Base-by-base conservation (phyloP, 2,797 vertebrate genomes). In the Notolabrus celidotus region DNA sequence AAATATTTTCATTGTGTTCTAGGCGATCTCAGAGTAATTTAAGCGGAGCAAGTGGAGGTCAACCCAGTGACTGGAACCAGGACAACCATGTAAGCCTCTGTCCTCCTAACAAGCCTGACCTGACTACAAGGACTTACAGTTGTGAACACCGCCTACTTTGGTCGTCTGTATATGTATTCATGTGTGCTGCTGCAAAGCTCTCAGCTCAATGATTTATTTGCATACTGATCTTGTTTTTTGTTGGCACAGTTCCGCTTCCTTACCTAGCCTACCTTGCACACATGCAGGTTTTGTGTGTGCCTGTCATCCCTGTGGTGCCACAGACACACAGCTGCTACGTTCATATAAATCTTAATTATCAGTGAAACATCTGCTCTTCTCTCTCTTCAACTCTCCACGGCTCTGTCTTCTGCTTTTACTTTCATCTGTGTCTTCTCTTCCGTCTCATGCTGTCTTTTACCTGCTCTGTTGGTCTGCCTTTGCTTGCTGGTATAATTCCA, bases 1-100 rank as follows among this genome's bases (percentile, higher is more conserved):
- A 67, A 74, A 55, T 33, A 10, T 52, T 58, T 55, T 53, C n/a
- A 45, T 67, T 80, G 23, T 73, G 29, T 90, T 89, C 20, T 90
- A 97, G 97, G 76, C 94, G 93, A 83, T 94, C 94, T 1, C 92
- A 94, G 84, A 94, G 92, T 86, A 95, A 95, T 91, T 88, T 95
- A 74, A 96, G 95, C 0, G 94, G 91, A 84, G 94, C 95, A 31
- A 96, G 94, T 0, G 94, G 94, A 82, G 94, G 95, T 75, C 93
- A 96, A 14, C 76, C 92, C 0, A 95, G 93, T 42, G 95, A 96
- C 82, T 98, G 97, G 96, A 95, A 92, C 89, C 93, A 96, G 73
- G 93, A 97, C 38, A 93, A 97, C 77, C 94, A 94, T n/a, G 96
- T 98, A 88, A 96, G 96, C 89, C n/a, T 67, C 52, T 42, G 49